Conservation (phyloP, 2,888 invertebrate genomes). For the Cerastis leucographa region DNA sequence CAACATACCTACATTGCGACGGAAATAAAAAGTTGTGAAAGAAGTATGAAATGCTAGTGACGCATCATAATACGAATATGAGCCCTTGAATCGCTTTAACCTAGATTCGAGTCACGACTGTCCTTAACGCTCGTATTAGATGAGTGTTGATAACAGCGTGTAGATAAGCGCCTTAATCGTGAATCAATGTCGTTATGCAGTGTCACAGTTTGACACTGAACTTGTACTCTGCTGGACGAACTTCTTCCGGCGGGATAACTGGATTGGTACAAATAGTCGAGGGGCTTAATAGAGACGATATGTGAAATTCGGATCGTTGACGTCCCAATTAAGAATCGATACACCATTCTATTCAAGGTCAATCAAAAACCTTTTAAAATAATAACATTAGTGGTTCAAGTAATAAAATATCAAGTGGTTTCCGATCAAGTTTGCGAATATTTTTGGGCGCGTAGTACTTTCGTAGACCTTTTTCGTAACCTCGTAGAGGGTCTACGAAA, state of each 20-base stretch:
- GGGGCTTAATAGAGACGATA: slow-evolving; percentile 38
- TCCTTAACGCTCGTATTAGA: slow-evolving; percentile 68
- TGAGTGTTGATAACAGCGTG: slow-evolving; percentile 69
- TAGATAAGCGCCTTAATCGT: slow-evolving; percentile 73
- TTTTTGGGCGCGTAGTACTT: slow-evolving; percentile 51
- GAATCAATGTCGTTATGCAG: slow-evolving; percentile 73
- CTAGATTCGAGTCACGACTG: slow-evolving; percentile 64
- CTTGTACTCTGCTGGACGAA: slow-evolving; percentile 68
- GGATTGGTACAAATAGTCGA: slow-evolving; percentile 34
- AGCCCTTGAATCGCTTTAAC: slow-evolving; percentile 51
- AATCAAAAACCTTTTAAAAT: slow-evolving; percentile 41
- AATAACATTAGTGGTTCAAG: slow-evolving; percentile 14
- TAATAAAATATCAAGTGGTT: slow-evolving; percentile 25
- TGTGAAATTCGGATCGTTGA: slow-evolving; percentile 19
- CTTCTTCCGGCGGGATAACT: slow-evolving; percentile 48
- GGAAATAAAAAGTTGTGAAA: slow-evolving; percentile 35
- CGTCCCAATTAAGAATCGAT: slow-evolving; percentile 41
- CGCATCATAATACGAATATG: slow-evolving; percentile 29
- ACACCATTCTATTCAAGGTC: slow-evolving; percentile 40
- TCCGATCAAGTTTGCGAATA: slow-evolving; percentile 16
- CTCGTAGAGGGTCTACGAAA: slow-evolving; percentile 58
- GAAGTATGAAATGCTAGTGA: slow-evolving; percentile 41
- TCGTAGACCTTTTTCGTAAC: slow-evolving; percentile 59
- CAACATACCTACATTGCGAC: not conserved
- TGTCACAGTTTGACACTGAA: slow-evolving; percentile 70